Base-by-base conservation (phyloP, 2,113 vertebrate species). In the Ramphastos sulfuratus region DNA sequence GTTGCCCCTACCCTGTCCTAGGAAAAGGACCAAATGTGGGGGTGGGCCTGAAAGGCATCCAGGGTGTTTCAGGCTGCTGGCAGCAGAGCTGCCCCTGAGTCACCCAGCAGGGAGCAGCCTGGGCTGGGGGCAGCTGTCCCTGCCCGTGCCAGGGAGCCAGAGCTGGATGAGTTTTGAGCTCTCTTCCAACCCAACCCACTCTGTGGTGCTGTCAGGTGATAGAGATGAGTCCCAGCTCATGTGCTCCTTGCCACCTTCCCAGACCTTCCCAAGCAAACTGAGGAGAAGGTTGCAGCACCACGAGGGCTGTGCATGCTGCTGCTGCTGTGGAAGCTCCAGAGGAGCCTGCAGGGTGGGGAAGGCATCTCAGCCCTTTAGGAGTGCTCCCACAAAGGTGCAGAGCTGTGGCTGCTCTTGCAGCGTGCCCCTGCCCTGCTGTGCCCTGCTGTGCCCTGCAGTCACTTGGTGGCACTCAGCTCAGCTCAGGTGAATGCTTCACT, bases 291-390 rank as follows among this genome's bases (percentile, higher is more conserved):
- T 39, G 7, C 46, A 61, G 33, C 1, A 0, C 13, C 24, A 18
- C 1, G 2, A 39, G 20, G 8, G 19, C 11, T 28, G 18, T 28
- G 14, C 4, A 39, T 80, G n/a, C 16, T 1, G n/a, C 16, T 1
- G 1, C 27, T 60, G 35, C 23, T 73, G 21, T 48, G n/a, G 12
- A 17, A 61, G 24, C 4, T 85, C 14, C 63, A 39, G 2, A 42
- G 66, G 6, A 77, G 16, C 24, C 48, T 85, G 25, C 14, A 64
- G 12, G 4, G 7, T 20, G 12, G 15, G 31, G 4, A 1, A 17
- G 4, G 16, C 21, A 31, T 16, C 0, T 1, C 35, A 69, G 3
- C 12, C 21, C 27, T 14, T 44, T 30, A 25, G 28, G 21, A 33
- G 15, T 25, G 9, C 4, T 58, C 19, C 48, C 31, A 33, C 20